Conservation (phyloP, 37 sponge, comb jelly and placozoan species). For the Hormiphora californensis region DNA sequence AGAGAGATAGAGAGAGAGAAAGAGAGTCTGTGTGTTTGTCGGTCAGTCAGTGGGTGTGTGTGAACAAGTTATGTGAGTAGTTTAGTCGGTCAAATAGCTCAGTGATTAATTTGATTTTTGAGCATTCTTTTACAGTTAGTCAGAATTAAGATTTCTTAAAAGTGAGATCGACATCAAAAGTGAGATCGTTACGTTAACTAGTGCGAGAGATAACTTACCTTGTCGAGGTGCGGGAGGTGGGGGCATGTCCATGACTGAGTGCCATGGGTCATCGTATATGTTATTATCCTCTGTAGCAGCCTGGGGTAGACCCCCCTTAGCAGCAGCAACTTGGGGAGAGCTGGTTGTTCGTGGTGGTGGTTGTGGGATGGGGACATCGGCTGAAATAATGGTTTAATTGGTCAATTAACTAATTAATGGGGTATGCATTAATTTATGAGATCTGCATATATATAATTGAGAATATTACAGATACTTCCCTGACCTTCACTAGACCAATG, state of each 20-base stretch:
- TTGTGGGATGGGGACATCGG: conserved; percentile 7
- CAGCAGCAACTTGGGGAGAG: conserved; percentile 27
- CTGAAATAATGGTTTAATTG: background rate
- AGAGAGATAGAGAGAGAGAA: no score
- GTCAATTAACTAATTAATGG: background rate
- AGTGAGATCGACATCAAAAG: no score
- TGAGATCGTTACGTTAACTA: no score
- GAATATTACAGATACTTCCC: background rate
- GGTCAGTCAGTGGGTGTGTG: no score
- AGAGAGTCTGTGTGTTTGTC: no score
- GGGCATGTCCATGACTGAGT: background rate
- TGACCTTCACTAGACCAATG: background rate
- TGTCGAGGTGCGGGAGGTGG: conserved; percentile 18
- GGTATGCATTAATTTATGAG: background rate
- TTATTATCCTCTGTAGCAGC: background rate
- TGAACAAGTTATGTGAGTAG: no score
- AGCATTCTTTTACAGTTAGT: no score
- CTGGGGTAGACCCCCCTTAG: background rate
- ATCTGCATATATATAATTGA: background rate
- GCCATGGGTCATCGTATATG: conserved; percentile 51
- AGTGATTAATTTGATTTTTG: no score
- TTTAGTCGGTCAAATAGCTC: no score
- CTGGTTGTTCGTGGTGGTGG: conserved; percentile 21
- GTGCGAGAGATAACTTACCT: no score
- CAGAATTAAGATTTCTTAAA: no score